A percentile compares a stretch with the other conserved stretches of the same genome.
Conservation (phyloP, 2,113 vertebrate species). For the Mionectes macconnelli region DNA sequence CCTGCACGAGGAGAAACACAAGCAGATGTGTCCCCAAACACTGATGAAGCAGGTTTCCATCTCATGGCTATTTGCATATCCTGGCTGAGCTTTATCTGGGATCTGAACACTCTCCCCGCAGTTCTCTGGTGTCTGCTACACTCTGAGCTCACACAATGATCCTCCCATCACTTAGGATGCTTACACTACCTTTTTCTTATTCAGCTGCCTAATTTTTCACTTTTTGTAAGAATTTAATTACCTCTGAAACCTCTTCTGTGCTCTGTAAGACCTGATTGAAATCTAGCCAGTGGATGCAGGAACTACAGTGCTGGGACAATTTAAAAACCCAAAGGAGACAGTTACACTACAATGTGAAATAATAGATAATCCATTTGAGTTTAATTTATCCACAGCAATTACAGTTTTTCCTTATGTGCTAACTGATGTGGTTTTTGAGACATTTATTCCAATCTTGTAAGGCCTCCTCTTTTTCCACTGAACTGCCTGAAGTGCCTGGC, state of each 20-base stretch:
- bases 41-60: neutral
- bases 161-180: neutral
- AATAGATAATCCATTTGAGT: neutral
- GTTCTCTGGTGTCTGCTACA: neutral
- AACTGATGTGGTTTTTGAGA: neutral
- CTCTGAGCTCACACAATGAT: neutral
- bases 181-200: neutral
- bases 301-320: neutral
- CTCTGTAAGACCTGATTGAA: neutral
- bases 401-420: neutral
- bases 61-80: neutral
- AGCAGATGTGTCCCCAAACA: neutral
- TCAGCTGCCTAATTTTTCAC: neutral
- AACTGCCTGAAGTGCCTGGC: neutral
- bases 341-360: neutral
- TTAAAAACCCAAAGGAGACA: neutral
- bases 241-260: neutral
- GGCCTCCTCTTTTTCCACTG: neutral
- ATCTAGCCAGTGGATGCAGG: neutral
- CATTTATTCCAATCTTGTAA: neutral
- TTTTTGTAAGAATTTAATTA: constrained; percentile 1
- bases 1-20: neutral
- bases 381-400: neutral
- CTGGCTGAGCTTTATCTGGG: neutral
- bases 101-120: rapidly evolving